Percentiles rank a stretch among this genome's conserved stretches.
Evolutionary conservation across 2,888 invertebrate genomes (phyloP).

Genomic region (Drosophila histrio): DNA sequence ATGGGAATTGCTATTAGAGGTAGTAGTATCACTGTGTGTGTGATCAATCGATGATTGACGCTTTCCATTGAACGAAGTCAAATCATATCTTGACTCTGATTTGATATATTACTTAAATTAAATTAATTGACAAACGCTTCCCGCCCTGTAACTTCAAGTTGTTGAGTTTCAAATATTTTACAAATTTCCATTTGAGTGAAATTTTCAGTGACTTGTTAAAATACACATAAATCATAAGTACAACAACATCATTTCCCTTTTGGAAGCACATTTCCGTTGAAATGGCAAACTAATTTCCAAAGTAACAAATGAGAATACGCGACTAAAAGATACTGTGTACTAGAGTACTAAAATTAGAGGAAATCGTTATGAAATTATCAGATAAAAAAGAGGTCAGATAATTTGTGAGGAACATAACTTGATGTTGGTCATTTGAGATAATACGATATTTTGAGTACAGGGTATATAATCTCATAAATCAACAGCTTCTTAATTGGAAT

Average conservation of each 20-base stretch:
- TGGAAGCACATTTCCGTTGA: conserved; percentile 22
- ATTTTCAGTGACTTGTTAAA: conserved; percentile 14
- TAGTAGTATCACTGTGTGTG: not conserved
- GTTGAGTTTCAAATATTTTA: not conserved
- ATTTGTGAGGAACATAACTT: not conserved
- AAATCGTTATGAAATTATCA: not conserved
- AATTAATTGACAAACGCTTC: not conserved
- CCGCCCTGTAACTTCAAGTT: too few relatives aligned
- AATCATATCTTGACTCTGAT: not conserved
- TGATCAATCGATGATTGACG: conserved; percentile 13
- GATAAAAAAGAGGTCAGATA: not conserved
- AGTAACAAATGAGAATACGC: not conserved
- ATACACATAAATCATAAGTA: conserved; percentile 6
- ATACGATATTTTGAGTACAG: too few relatives aligned
- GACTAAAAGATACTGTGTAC: not conserved
- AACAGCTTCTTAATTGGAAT: conserved; percentile 16
- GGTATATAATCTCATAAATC: not conserved
- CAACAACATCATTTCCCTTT: conserved; percentile 37
- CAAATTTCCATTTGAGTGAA: conserved; percentile 21
- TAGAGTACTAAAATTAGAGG: not conserved
- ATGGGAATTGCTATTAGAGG: conserved; percentile 20
- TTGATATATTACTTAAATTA: not conserved
- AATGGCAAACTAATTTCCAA: conserved; percentile 27
- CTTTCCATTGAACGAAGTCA: not conserved
- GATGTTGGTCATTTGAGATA: not conserved